A percentile compares a stretch with the other conserved stretches of the same genome.
phyloP scores from a whole-genome alignment of 1,140 invertebrate species.

The Procambarus clarkii region DNA sequence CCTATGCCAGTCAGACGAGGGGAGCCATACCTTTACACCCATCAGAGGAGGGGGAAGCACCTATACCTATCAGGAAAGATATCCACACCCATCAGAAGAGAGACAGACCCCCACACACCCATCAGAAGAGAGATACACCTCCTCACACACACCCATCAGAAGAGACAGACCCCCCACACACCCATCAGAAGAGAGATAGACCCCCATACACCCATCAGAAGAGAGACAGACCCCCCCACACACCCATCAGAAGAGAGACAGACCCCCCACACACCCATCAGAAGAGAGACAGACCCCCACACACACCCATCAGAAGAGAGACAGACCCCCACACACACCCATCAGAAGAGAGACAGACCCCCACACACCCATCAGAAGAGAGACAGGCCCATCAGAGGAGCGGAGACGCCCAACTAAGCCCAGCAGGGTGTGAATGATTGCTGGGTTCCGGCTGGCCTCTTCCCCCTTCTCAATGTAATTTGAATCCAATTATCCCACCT shows the following conservation, averaged over 20 bases:
- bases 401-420: background rate
- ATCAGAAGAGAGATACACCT: background rate
- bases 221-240: too few species aligned
- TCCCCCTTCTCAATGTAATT: constrained; percentile 26
- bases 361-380: background rate
- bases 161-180: background rate
- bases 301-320: too few species aligned
- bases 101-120: background rate
- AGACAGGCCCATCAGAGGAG: background rate
- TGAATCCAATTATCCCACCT: constrained; percentile 36
- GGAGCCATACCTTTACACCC: too few species aligned
- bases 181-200: too few species aligned
- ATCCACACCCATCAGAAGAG: background rate
- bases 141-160: background rate
- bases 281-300: too few species aligned
- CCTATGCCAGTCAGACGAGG: too few species aligned
- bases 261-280: background rate
- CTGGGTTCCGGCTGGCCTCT: constrained; percentile 8
- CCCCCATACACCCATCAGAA: too few species aligned
- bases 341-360: background rate
- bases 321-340: background rate
- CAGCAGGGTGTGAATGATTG: background rate
- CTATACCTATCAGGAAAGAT: background rate
- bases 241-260: background rate
- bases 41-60: background rate